Conservation (phyloP, 2,888 invertebrate species). For the Rhagonycha fulva region DNA sequence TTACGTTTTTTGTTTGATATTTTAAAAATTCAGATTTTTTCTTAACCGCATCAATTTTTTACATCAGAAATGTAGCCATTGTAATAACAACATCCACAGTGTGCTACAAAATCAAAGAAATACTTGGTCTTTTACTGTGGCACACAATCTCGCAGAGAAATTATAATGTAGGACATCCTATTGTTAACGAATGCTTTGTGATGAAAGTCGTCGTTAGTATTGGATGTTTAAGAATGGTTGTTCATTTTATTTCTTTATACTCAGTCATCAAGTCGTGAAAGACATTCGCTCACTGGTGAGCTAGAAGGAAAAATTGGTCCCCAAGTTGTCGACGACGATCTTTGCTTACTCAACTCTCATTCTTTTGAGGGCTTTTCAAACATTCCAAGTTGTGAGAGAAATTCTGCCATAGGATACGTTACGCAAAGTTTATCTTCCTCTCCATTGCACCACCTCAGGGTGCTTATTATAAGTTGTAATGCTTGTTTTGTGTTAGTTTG, state of each 20-base stretch:
- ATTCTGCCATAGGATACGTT: not conserved
- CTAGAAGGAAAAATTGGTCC: not conserved
- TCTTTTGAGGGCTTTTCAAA: not conserved
- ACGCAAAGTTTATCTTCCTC: not conserved
- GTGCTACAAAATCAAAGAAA: not conserved
- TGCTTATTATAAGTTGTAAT: not conserved
- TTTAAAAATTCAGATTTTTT: not conserved
- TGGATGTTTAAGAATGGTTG: not conserved
- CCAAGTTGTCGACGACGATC: not conserved
- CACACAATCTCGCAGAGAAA: not conserved
- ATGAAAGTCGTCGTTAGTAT: not conserved
- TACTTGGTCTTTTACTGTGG: not conserved
- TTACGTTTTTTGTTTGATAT: not conserved
- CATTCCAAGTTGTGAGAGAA: not conserved
- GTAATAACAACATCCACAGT: not conserved
- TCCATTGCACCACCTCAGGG: not conserved
- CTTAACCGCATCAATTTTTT: not conserved
- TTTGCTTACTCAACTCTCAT: not conserved
- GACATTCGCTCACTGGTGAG: not conserved
- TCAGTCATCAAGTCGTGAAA: not conserved
- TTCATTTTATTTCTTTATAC: not conserved
- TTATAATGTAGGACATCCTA: not conserved
- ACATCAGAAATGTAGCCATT: not conserved
- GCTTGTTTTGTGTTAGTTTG: not conserved
- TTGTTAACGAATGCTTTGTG: not conserved